phyloP scores from a whole-genome alignment of 2,113 vertebrate genomes.

The Saccopteryx leptura region DNA sequence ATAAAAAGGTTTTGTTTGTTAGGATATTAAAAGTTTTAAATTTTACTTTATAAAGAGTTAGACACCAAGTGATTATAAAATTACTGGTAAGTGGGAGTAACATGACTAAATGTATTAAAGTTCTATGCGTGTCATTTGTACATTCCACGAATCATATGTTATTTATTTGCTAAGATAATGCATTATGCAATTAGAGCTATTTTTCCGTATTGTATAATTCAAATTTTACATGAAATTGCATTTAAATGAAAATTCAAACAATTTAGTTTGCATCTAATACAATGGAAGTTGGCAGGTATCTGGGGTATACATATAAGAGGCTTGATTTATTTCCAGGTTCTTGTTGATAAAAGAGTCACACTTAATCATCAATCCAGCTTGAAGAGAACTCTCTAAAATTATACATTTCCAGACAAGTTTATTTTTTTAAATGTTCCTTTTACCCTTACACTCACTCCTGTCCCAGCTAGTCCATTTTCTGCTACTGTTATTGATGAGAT shows the following conservation, averaged over 20 bases:
- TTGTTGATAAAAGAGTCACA: constrained; percentile 51
- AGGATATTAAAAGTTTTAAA: constrained; percentile 79
- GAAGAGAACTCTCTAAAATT: constrained; percentile 37
- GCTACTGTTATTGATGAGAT: neutral
- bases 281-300: constrained; percentile 4
- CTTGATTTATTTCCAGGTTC: constrained; percentile 60
- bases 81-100: constrained; percentile 78
- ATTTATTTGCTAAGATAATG: constrained; percentile 71
- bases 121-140: constrained; percentile 80
- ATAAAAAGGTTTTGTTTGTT: constrained; percentile 83
- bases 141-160: constrained; percentile 66
- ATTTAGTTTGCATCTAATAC: constrained; percentile 33
- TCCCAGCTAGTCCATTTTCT: neutral
- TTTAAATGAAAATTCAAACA: constrained; percentile 67
- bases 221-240: constrained; percentile 48
- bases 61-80: constrained; percentile 85
- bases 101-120: constrained; percentile 84
- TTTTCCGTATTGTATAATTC: constrained; percentile 68
- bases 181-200: constrained; percentile 76
- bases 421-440: neutral
- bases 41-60: constrained; percentile 82
- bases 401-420: constrained; percentile 22
- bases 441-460: neutral
- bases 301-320: neutral
- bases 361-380: constrained; percentile 48